A percentile compares a stretch with the other conserved stretches of the same genome.
Evolutionary conservation across 2,888 invertebrate genomes (phyloP).

Genomic region (Limnephilus lunatus): DNA sequence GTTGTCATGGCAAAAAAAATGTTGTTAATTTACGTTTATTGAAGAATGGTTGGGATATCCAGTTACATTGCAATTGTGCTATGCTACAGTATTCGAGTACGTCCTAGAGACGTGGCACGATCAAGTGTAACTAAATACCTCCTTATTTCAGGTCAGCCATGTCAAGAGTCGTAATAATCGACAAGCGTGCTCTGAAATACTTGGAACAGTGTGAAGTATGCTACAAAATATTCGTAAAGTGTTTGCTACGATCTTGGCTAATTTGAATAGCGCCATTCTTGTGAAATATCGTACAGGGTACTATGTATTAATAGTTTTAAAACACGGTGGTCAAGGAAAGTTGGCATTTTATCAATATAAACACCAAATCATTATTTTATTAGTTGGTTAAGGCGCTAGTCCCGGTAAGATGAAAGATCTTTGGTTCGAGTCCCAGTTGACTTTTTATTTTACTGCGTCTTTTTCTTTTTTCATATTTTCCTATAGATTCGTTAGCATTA

Average conservation of each 20-base stretch:
- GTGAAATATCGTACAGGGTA: too few species aligned
- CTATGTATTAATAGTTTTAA: not conserved
- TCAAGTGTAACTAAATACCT: constrained; percentile 2
- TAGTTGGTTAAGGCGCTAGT: too few species aligned
- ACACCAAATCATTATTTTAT: too few species aligned
- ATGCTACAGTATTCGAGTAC: not conserved
- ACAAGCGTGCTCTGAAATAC: not conserved
- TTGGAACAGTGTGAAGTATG: not conserved
- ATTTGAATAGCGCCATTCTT: not conserved
- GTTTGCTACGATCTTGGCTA: not conserved
- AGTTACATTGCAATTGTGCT: not conserved
- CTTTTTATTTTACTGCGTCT: too few species aligned
- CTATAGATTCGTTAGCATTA: too few species aligned
- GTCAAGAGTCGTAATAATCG: not conserved
- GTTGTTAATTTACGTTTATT: not conserved
- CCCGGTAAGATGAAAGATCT: too few species aligned
- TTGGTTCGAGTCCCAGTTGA: too few species aligned
- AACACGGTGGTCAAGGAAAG: not conserved
- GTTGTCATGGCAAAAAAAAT: not conserved
- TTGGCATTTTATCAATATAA: not conserved
- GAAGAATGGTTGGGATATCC: not conserved
- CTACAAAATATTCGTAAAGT: not conserved
- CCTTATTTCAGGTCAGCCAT: not conserved
- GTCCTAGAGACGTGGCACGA: not conserved
- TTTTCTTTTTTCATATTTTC: too few species aligned